Evolutionary conservation across 2,797 vertebrate species (phyloP), one percentile per base, ranked within the genome.

Genomic region (Megalops cyprinoides): DNA sequence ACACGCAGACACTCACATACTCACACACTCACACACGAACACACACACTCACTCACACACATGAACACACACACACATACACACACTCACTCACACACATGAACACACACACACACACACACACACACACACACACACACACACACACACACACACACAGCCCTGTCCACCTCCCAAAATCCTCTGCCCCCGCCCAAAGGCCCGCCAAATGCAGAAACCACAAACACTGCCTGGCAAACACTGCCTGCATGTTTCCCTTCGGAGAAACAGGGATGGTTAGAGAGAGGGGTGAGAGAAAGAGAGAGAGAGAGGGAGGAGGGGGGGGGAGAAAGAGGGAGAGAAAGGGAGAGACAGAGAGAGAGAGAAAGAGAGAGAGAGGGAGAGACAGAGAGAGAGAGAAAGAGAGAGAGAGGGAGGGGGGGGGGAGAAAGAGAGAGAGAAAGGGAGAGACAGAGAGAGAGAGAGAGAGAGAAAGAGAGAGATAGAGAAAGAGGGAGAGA

Each of bases 181-280:
- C 18, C 55, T 56, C 23, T 60, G 56, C 4, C 1, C 9, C 1
- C 28, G 7, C 58, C 6, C 20, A 8, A 18, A 3, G 58, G 25
- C 58, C 55, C 55, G 4, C n/a, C 6, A 25, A 60, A n/a, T 46
- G 53, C 23, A 55, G 49, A 79, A 71, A 44, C 82, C 82, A 82
- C 82, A 84, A 87, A 83, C 75, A 76, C 75, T 74, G 81, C 82
- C 55, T 37, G 77, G 69, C 83, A 82, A 86, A 88, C 85, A 87
- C 42, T 83, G 85, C 88, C 89, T 89, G 90, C 88, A 90, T 88
- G 82, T 39, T 76, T 77, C 39, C 39, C 34, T 55, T 55, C 44
- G 77, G 77, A 71, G 34, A 88, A 84, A 78, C 39, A 53, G 79
- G 84, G 39, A 79, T 76, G 15, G 14, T 76, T 58, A 20, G 56